These are phyloP conservation scores for Lutjanus campechanus DNA, from an alignment of 2,797 vertebrate genomes.

Conservation along the genomic window DNA sequence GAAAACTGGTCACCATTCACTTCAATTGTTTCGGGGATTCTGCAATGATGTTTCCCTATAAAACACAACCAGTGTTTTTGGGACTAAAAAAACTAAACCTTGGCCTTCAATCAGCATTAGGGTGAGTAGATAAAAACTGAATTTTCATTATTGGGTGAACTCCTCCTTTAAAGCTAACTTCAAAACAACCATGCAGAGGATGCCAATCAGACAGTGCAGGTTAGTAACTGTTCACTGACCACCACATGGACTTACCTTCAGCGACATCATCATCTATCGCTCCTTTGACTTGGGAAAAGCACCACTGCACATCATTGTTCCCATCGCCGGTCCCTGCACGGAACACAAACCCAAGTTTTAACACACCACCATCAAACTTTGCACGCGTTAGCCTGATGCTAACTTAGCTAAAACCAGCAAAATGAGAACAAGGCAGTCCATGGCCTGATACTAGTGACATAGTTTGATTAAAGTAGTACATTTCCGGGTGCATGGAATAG, in stretches of 20 bases:
- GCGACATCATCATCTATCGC: slow-evolving; percentile 96
- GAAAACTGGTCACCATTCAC: no score
- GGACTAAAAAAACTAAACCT: no score
- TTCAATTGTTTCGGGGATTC: no score
- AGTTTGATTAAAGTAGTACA: rapidly evolving
- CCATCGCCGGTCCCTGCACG: slow-evolving; percentile 90
- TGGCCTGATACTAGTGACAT: not conserved
- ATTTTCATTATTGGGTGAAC: no score
- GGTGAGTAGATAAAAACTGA: no score
- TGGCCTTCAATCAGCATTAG: no score
- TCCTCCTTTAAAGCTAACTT: not conserved
- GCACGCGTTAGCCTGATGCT: slow-evolving; percentile 65
- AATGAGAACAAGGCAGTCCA: not conserved
- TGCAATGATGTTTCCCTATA: no score
- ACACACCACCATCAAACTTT: slow-evolving; percentile 46
- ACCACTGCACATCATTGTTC: slow-evolving; percentile 96
- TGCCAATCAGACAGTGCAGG: not conserved
- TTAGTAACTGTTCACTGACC: slow-evolving; percentile 4
- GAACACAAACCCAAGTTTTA: slow-evolving; percentile 43
- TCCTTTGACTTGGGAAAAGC: slow-evolving; percentile 98
- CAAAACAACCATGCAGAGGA: slow-evolving; percentile 18
- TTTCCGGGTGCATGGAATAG: rapidly evolving
- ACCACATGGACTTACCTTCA: slow-evolving; percentile 89
- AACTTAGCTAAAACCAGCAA: slow-evolving; percentile 16
- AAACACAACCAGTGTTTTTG: no score